These are phyloP conservation scores for Bellardia pandia DNA, from an alignment of 2,888 invertebrate species.

Conservation along the genomic window DNA sequence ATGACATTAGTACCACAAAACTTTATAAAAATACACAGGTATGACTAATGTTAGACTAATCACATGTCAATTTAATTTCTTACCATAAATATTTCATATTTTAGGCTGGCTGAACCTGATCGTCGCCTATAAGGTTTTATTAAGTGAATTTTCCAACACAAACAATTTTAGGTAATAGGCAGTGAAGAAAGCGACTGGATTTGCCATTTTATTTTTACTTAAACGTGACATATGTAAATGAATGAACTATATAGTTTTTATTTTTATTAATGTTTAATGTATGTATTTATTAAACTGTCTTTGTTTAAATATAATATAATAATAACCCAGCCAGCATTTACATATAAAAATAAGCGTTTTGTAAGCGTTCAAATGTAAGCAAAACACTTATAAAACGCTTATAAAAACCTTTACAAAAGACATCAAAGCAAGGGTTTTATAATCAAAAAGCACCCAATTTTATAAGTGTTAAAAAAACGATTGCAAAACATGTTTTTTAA, in stretches of 20 bases:
- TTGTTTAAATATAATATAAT: background rate
- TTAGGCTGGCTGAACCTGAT: slow-evolving; percentile 69
- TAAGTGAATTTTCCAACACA: background rate
- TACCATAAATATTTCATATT: slow-evolving; percentile 36
- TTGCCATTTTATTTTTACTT: slow-evolving; percentile 22
- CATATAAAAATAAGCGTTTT: too few relatives aligned
- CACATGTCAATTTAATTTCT: background rate
- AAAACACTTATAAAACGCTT: too few relatives aligned
- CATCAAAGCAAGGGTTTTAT: too few relatives aligned
- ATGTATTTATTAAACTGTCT: background rate
- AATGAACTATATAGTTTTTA: background rate
- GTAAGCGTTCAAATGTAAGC: too few relatives aligned
- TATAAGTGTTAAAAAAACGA: too few relatives aligned
- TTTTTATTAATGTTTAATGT: background rate
- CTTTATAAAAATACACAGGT: slow-evolving; percentile 87
- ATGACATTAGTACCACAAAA: slow-evolving; percentile 86
- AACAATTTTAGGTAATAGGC: background rate
- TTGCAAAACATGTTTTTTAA: too few relatives aligned
- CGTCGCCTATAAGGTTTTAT: slow-evolving; percentile 45
- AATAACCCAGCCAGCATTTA: too few relatives aligned
- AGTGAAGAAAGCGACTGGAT: slow-evolving; percentile 38
- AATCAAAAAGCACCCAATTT: too few relatives aligned
- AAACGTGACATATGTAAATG: background rate
- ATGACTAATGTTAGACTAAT: slow-evolving; percentile 58
- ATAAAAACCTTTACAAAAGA: too few relatives aligned